Percentiles rank a stretch among this genome's conserved stretches.
These are phyloP conservation scores for Piezodorus guildinii DNA, from an alignment of 1,140 invertebrate species.

Conservation along the genomic window DNA sequence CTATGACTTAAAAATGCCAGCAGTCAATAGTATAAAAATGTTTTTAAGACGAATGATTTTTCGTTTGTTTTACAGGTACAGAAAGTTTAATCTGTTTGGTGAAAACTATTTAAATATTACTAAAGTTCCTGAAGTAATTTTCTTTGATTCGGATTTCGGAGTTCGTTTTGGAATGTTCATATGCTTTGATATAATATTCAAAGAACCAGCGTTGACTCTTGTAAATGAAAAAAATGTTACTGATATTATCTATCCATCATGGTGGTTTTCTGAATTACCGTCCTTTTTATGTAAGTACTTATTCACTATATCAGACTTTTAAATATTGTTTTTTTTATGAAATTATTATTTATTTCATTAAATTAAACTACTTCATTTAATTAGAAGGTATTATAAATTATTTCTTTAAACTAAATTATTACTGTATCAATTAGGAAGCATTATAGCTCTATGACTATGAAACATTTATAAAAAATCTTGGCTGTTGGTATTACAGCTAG, in stretches of 20 bases:
- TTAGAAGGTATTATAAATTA: too few species aligned
- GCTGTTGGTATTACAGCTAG: background rate
- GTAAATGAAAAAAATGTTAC: constrained; percentile 41
- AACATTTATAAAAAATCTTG: background rate
- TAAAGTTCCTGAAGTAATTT: constrained; percentile 35
- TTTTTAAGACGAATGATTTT: background rate
- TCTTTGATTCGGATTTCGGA: constrained; percentile 68
- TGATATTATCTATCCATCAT: constrained; percentile 57
- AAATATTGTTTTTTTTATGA: too few species aligned
- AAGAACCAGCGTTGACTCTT: constrained; percentile 44
- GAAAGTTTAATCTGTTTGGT: constrained; percentile 59
- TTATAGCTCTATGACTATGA: background rate
- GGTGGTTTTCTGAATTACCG: constrained; percentile 61
- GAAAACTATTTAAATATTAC: constrained; percentile 33
- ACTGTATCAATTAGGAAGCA: background rate
- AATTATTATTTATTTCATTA: too few species aligned
- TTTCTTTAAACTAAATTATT: too few species aligned
- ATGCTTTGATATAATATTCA: constrained; percentile 63
- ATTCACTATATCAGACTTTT: too few species aligned
- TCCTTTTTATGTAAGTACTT: constrained; percentile 48
- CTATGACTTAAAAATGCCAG: too few species aligned
- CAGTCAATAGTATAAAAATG: background rate
- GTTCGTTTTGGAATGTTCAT: constrained; percentile 66
- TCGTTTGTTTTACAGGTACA: constrained; percentile 45
- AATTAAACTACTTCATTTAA: too few species aligned